These are phyloP conservation scores for Crotalus horridus DNA, from an alignment of 2,113 vertebrate genomes.

Conservation along the genomic window DNA sequence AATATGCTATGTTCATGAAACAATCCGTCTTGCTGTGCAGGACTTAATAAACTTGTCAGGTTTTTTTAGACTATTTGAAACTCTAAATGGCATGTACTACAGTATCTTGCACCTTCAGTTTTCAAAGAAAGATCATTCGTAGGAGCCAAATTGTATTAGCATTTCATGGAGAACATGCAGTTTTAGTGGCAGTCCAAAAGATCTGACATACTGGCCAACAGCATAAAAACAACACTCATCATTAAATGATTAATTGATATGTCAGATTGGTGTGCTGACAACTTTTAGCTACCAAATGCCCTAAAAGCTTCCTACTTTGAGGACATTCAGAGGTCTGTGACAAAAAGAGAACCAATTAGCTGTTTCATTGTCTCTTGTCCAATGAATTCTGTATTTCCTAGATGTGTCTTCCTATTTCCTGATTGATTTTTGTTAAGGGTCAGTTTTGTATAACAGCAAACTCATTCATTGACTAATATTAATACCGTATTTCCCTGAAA, in stretches of 20 bases:
- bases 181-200: constrained; percentile 3
- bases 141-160: constrained; percentile 6
- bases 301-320: background rate
- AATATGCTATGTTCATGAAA: background rate
- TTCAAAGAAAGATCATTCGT: constrained; percentile 3
- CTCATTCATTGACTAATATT: background rate
- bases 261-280: constrained; percentile 2
- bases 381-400: background rate
- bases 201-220: constrained; percentile 5
- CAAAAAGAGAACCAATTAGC: background rate
- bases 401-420: background rate
- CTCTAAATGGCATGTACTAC: constrained; percentile 18
- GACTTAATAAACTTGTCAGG: constrained; percentile 45
- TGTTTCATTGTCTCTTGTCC: background rate
- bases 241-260: constrained; percentile 21
- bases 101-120: background rate
- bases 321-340: constrained; percentile 2
- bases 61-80: constrained; percentile 57
- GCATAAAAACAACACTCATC: constrained; percentile 8
- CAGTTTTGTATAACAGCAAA: background rate
- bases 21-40: constrained; percentile 34
- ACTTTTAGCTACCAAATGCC: background rate
- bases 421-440: background rate
- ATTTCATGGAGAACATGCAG: background rate
- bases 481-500: background rate